Base-by-base conservation (phyloP, 2,888 invertebrate genomes). In the Drosophila fungiperda region DNA sequence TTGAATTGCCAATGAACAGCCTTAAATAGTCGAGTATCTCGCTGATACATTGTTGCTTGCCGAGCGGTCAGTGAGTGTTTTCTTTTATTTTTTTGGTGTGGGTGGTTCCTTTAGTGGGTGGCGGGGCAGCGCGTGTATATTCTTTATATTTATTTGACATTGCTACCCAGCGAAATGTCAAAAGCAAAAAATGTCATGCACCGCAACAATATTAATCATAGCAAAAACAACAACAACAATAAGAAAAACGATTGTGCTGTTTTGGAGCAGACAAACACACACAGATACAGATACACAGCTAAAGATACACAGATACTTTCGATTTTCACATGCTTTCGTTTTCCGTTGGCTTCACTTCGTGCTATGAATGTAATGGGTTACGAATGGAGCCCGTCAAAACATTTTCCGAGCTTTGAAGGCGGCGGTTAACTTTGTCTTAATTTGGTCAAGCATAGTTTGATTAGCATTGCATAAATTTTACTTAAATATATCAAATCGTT, bases 121-220 rank as follows among this genome's bases (percentile, higher is more conserved):
- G 12, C 3, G 15, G 12, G 67, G 61, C 68, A 61, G 75, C 73
- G 80, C 77, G 73, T 75, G 78, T 71, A 68, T 82, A 70, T 79
- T 80, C 80, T 88, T 87, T 90, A 87, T 91, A 87, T 89, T 87
- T 87, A 85, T 86, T 87, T 91, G 91, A 91, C 91, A 91, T 91
- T 91, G 91, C 84, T 89, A 83, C 81, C 85, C 75, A 85, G 69
- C 83, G 86, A 87, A 91, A 91, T 90, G 91, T 91, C 91, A 91
- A 73, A 87, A 85, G 82, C 87, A 89, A 82, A 85, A 82, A 83
- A 85, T 84, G 75, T 77, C 69, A 69, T 73, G 75, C 66, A 66
- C 72, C 68, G 81, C 26, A 65, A 64, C 71, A 78, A 69, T 74
- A 68, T 71, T 68, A 62, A 65, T 71, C 65, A 67, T 73, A 78